Evolutionary conservation across 2,113 vertebrate genomes (phyloP), one percentile per base, ranked within the genome.

Genomic region (Pseudorasbora parva): DNA sequence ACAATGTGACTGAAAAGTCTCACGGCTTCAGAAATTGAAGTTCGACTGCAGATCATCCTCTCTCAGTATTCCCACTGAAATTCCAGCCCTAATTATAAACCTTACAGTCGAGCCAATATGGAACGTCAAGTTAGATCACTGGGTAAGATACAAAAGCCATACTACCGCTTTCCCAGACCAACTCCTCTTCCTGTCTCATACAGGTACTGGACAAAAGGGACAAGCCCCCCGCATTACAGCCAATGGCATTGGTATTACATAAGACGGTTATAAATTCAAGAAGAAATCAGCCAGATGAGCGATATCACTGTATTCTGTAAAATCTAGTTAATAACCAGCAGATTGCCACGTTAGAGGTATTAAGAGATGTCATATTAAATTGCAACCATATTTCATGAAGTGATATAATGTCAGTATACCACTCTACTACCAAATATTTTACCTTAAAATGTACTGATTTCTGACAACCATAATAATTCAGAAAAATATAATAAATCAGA

Each of bases 71-170:
- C 30, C 41, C 17, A 68, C 25, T 81, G 49, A n/a, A 73, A 84
- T 76, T 71, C 76, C 41, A 45, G 62, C 47, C 68, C 57, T 84
- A 86, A 83, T 83, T 76, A 77, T 80, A 77, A 79, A 56, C 72
- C 27, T 21, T 25, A 81, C n/a, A 75, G 21, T 25, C 64, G 37
- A 75, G 66, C 60, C 59, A 23, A 71, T 66, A 54, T 83, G 47
- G 82, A 85, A 82, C 60, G 43, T 45, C 25, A 45, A 54, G 51
- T 85, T 86, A 86, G 83, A 88, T 85, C 75, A 87, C 47, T 86
- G 57, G 81, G 69, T 83, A 68, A 85, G 78, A 88, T 87, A 87
- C 74, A 77, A 79, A 74, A 68, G 9, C 30, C 68, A 69, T 45
- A 25, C 6, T 79, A 62, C 15, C n/a, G n/a, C 56, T 74, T 88